Evolutionary conservation across 2,113 vertebrate species (phyloP), one percentile per base, ranked within the genome.

Genomic region (Arizona elegans): DNA sequence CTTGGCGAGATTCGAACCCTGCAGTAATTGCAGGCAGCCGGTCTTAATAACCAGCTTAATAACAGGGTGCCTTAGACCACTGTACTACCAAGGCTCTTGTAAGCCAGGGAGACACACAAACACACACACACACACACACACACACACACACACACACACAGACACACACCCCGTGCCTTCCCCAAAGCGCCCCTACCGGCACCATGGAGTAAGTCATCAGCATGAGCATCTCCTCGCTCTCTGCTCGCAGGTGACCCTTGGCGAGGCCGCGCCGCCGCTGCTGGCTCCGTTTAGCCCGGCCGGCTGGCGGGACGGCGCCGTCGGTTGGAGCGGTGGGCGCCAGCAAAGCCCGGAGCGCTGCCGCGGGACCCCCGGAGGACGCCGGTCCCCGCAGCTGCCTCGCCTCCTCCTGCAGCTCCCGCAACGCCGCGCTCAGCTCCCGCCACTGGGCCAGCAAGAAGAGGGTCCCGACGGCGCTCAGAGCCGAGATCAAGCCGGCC

Each of bases 201-300:
- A 99, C 98, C 98, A 99, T 98, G 96, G 98, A 99, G 98, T 99
- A 99, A 54, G 98, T 99, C 98, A 99, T 98, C 98, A 99, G 96
- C 98, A 98, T 94, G 75, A 98, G 97, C 98, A 99, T 97, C 97
- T 99, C 98, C 13, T 99, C 98, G 52, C 97, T 96, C 55, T 98
- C 96, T 0, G 96, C 96, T 56, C 98, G 98, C 94, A 98, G 94
- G 92, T 96, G 93, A 3, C 92, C 93, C 94, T 93, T 97, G 95
- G 47, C 96, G 93, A 26, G 88, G 23, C 95, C 95, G 81, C 94
- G 13, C 23, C 81, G 26, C 17, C 91, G 81, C 11, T 87, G 81
- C 26, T 87, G 97, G 86, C 99, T 99, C 92, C 99, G 97, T 96
- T 98, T 99, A 96, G 97, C 98, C 94, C 98, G 98, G 38, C 98